These are phyloP conservation scores for Myotis yumanensis DNA, from an alignment of 2,113 vertebrate genomes.

Conservation along the genomic window DNA sequence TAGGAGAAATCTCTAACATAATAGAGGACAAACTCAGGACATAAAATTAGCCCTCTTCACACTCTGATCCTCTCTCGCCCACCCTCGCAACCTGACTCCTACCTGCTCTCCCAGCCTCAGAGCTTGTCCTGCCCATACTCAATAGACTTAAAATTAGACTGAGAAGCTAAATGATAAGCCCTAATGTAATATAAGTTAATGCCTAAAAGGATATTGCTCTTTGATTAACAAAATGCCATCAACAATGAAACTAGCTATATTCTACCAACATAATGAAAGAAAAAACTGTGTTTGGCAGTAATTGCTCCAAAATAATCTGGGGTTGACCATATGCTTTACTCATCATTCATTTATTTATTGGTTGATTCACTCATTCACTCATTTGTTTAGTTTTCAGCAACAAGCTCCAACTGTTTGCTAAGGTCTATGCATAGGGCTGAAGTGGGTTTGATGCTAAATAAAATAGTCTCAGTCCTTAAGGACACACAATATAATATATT, in stretches of 20 bases:
- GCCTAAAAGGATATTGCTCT: not conserved
- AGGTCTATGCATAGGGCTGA: not conserved
- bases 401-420: not conserved
- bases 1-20: not conserved
- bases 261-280: not conserved
- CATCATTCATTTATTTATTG: not conserved
- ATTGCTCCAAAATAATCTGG: not conserved
- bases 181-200: not conserved
- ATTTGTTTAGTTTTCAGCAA: not conserved
- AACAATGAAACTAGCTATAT: not conserved
- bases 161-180: not conserved
- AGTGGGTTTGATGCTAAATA: not conserved
- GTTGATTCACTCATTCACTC: not conserved
- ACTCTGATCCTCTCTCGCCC: not conserved
- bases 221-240: constrained; percentile 24
- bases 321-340: not conserved
- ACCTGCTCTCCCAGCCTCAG: not conserved
- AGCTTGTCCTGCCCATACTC: not conserved
- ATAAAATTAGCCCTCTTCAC: not conserved
- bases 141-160: not conserved
- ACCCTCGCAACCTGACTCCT: not conserved
- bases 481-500: not conserved
- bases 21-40: not conserved
- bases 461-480: not conserved
- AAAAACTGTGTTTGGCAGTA: not conserved